These are phyloP conservation scores for Camptogramma bilineatum DNA, from an alignment of 2,888 invertebrate species.

Conservation along the genomic window DNA sequence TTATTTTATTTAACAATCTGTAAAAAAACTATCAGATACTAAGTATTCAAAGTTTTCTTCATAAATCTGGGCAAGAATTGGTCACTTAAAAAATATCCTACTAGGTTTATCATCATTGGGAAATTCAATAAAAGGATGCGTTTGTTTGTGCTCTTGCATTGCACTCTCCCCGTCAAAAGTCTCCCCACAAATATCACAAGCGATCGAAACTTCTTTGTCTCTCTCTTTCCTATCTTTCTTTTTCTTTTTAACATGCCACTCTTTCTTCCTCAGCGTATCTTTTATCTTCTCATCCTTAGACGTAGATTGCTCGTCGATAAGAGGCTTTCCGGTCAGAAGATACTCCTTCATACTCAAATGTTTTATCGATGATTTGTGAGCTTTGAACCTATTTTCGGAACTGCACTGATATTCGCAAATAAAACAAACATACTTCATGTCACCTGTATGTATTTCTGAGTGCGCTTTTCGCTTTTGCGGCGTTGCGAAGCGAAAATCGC, in stretches of 20 bases:
- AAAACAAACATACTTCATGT: conserved; percentile 80
- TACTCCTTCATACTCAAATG: conserved; percentile 76
- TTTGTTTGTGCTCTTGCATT: conserved; percentile 77
- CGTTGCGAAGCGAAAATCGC: conserved; percentile 77
- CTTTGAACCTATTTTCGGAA: conserved; percentile 72
- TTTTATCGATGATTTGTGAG: conserved; percentile 72
- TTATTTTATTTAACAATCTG: no score
- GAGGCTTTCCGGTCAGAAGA: conserved; percentile 65
- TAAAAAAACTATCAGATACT: no score
- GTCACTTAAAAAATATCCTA: conserved; percentile 81
- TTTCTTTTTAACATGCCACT: conserved; percentile 58
- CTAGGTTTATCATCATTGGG: conserved; percentile 79
- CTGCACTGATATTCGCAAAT: conserved; percentile 80
- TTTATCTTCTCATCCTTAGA: conserved; percentile 55
- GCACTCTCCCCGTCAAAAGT: conserved; percentile 63
- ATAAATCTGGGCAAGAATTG: conserved; percentile 50
- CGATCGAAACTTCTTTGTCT: conserved; percentile 33
- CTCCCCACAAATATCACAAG: conserved; percentile 80
- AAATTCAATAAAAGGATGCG: conserved; percentile 80
- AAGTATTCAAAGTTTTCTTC: not conserved
- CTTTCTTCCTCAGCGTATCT: conserved; percentile 50
- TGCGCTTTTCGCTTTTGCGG: conserved; percentile 73
- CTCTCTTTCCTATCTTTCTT: conserved; percentile 48
- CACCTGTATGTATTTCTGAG: conserved; percentile 75
- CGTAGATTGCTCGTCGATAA: conserved; percentile 58